Percentiles rank a stretch among this genome's conserved stretches.
Conservation (phyloP, 1,140 invertebrate species). For the Heliconius nattereri region DNA sequence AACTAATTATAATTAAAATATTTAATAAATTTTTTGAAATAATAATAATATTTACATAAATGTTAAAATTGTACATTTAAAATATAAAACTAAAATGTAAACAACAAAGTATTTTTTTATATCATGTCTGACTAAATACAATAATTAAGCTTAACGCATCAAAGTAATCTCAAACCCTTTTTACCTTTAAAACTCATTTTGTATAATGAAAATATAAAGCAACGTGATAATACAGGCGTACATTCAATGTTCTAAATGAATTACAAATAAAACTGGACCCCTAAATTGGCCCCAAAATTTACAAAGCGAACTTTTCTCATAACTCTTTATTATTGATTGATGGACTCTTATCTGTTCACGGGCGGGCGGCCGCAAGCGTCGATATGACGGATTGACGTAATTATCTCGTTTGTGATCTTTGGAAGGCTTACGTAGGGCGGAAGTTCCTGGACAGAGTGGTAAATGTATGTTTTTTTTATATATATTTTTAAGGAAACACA, state of each 20-base stretch:
- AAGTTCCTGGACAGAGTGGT: not conserved
- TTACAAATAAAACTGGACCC: not conserved
- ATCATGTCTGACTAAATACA: not conserved
- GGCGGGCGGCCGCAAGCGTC: slow-evolving; percentile 17
- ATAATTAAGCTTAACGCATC: not conserved
- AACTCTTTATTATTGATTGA: slow-evolving; percentile 22
- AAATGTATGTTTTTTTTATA: not conserved
- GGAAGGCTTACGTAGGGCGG: not conserved
- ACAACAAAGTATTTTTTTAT: no score
- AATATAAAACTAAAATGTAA: not conserved
- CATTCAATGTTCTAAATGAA: not conserved
- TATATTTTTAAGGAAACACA: no score
- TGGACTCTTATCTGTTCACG: slow-evolving; percentile 18
- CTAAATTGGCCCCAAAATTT: not conserved
- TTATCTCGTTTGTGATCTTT: slow-evolving; percentile 1
- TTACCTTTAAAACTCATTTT: not conserved
- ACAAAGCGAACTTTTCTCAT: slow-evolving; percentile 15
- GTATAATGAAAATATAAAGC: not conserved
- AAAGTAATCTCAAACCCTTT: not conserved
- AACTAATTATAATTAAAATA: no score
- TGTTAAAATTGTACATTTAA: no score
- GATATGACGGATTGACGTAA: slow-evolving; percentile 18
- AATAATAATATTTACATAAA: no score
- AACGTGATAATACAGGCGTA: not conserved
- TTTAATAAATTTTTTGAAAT: no score